These are phyloP conservation scores for Crotalus helleri DNA, from an alignment of 2,113 vertebrate genomes.

Conservation along the genomic window DNA sequence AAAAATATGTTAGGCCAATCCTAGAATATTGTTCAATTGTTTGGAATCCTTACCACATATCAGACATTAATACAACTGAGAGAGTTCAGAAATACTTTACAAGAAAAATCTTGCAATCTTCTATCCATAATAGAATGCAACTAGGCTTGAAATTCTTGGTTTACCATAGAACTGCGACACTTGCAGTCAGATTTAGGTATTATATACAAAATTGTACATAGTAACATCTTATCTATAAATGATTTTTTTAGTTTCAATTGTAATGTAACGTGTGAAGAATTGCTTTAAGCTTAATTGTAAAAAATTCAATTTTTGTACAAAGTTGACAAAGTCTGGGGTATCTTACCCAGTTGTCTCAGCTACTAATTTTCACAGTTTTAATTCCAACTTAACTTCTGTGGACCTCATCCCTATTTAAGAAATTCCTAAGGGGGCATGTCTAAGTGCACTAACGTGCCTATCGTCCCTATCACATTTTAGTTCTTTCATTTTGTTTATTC, in stretches of 20 bases:
- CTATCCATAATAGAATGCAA: background rate
- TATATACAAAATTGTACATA: background rate
- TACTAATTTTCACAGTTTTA: background rate
- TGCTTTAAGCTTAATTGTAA: background rate
- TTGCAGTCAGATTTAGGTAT: background rate
- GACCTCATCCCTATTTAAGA: background rate
- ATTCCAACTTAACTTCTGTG: background rate
- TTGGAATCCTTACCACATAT: background rate
- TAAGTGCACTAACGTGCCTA: background rate
- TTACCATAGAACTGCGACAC: background rate
- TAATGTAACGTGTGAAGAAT: background rate
- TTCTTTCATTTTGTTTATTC: background rate
- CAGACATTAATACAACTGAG: background rate
- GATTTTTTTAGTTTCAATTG: background rate
- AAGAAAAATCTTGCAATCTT: background rate
- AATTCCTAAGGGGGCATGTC: background rate
- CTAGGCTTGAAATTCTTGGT: background rate
- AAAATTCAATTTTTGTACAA: background rate
- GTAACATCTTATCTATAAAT: background rate
- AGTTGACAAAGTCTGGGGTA: background rate
- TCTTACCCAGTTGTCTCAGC: background rate
- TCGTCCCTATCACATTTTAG: background rate
- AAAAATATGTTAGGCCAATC: background rate
- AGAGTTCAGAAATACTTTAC: background rate
- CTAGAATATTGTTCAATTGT: background rate